Conservation (phyloP, 2,888 invertebrate species). For the Pachliopta kotzebuea region DNA sequence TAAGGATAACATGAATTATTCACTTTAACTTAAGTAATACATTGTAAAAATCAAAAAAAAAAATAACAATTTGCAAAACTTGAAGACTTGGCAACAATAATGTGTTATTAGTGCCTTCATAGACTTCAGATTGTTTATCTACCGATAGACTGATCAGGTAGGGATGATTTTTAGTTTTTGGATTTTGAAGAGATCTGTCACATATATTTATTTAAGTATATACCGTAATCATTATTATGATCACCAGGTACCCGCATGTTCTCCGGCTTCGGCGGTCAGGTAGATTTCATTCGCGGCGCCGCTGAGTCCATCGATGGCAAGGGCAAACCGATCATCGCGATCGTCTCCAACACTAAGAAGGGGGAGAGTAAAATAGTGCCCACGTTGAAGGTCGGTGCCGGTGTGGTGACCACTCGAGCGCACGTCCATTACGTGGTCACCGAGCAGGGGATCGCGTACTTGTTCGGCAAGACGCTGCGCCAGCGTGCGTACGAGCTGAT, state of each 20-base stretch:
- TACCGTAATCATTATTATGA: not conserved
- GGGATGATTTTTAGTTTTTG: too few relatives aligned
- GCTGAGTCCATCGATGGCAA: slow-evolving; percentile 90
- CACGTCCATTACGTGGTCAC: slow-evolving; percentile 97
- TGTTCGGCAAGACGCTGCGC: slow-evolving; percentile 94
- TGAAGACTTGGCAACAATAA: too few relatives aligned
- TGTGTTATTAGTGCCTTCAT: too few relatives aligned
- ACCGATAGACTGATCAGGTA: too few relatives aligned
- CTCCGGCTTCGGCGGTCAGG: slow-evolving; percentile 95
- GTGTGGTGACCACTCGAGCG: slow-evolving; percentile 95
- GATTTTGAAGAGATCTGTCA: too few relatives aligned
- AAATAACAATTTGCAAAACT: too few relatives aligned
- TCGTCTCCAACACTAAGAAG: slow-evolving; percentile 88
- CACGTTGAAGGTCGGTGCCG: slow-evolving; percentile 90
- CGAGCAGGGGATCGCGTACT: slow-evolving; percentile 92
- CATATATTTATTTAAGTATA: too few relatives aligned
- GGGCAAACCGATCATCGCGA: slow-evolving; percentile 95
- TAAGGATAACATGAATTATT: too few relatives aligned
- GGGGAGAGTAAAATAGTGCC: slow-evolving; percentile 93
- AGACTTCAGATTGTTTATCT: too few relatives aligned
- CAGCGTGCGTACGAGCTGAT: slow-evolving; percentile 95
- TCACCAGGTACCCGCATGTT: slow-evolving; percentile 82
- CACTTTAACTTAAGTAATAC: too few relatives aligned
- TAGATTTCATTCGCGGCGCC: slow-evolving; percentile 96
- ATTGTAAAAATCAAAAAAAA: too few relatives aligned